Percentiles rank a stretch among this genome's conserved stretches.
Evolutionary conservation across 1,140 invertebrate species (phyloP).

Genomic region (Samia ricini): DNA sequence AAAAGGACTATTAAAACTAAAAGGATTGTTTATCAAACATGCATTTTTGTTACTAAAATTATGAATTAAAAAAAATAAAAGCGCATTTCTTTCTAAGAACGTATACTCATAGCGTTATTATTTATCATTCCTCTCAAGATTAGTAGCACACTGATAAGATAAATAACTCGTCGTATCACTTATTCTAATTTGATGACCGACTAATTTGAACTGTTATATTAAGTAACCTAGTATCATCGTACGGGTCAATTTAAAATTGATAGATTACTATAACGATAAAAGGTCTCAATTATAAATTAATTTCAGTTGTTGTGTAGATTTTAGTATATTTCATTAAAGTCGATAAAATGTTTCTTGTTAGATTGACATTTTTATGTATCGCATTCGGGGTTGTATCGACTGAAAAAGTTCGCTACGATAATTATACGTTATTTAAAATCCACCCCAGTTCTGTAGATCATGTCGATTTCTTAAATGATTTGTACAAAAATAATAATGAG

Average conservation of each 20-base stretch:
- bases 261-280: background rate
- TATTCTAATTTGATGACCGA: background rate
- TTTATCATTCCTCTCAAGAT: conserved; percentile 6
- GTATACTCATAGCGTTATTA: background rate
- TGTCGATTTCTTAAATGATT: conserved; percentile 39
- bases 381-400: conserved; percentile 17
- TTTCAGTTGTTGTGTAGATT: background rate
- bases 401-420: conserved; percentile 51
- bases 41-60: too few relatives aligned
- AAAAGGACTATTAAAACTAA: too few relatives aligned
- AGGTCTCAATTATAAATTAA: background rate
- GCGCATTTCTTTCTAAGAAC: too few relatives aligned
- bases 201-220: background rate
- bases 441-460: conserved; percentile 44
- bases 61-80: too few relatives aligned
- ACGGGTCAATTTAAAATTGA: background rate
- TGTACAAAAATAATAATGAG: conserved; percentile 33
- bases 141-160: conserved; percentile 17
- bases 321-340: background rate
- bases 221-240: background rate
- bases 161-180: background rate
- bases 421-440: conserved; percentile 53
- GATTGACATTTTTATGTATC: conserved; percentile 34
- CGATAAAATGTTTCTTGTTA: conserved; percentile 29
- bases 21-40: too few relatives aligned